These are phyloP conservation scores for Torymus tubicola DNA, from an alignment of 2,888 invertebrate genomes.

Conservation along the genomic window DNA sequence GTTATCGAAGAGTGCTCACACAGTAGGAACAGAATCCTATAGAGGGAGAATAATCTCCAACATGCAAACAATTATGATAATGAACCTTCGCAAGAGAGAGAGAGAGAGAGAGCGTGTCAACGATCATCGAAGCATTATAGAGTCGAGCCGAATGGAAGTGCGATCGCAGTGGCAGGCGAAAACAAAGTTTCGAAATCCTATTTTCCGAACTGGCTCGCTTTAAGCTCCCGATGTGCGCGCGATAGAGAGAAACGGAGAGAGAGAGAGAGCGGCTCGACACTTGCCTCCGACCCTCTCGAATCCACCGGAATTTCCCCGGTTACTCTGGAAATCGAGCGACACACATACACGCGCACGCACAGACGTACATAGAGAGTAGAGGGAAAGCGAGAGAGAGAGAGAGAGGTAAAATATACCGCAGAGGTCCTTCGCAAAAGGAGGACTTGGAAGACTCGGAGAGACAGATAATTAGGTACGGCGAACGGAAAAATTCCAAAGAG, in stretches of 20 bases:
- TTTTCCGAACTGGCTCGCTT: constrained; percentile 44
- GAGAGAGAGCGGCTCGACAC: constrained; percentile 23
- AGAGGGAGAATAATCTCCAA: too few relatives aligned
- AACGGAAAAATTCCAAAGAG: constrained; percentile 21
- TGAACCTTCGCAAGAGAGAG: too few relatives aligned
- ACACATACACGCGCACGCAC: too few relatives aligned
- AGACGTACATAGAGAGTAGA: not conserved
- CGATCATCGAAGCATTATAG: too few relatives aligned
- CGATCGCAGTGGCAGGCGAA: not conserved
- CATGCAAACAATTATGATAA: too few relatives aligned
- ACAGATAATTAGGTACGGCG: constrained; percentile 37
- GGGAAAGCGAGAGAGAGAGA: not conserved
- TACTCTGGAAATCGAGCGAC: constrained; percentile 8
- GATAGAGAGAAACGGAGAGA: not conserved
- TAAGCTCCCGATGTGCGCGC: not conserved
- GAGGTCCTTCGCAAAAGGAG: not conserved
- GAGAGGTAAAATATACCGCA: not conserved
- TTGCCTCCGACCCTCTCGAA: constrained; percentile 18
- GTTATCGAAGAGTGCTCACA: too few relatives aligned
- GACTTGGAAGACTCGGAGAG: not conserved
- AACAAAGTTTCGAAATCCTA: constrained; percentile 54
- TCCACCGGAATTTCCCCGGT: constrained; percentile 33
- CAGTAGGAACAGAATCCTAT: too few relatives aligned
- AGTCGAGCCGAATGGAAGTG: not conserved
- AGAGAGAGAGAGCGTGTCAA: too few relatives aligned